Conservation (phyloP, 2,888 invertebrate genomes). For the Heterodera filipjevi region DNA sequence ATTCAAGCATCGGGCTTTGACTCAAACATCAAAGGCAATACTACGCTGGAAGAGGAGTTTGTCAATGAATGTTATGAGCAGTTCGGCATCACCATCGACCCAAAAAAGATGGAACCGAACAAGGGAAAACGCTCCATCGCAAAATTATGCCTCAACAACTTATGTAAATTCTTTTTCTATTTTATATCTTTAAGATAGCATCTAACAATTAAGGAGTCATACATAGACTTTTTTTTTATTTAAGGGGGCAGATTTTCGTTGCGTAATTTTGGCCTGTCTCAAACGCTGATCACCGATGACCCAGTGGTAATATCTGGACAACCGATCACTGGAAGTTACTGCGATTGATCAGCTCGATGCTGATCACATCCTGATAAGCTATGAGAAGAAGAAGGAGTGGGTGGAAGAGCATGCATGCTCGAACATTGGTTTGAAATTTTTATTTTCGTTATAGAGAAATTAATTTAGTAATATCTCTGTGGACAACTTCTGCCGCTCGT, state of each 20-base stretch:
- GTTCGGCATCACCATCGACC: slow-evolving; percentile 22
- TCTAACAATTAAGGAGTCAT: too few relatives aligned
- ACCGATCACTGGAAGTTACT: slow-evolving; percentile 9
- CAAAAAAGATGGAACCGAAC: slow-evolving; percentile 15
- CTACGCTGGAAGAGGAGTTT: neutral
- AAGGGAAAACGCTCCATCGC: slow-evolving; percentile 10
- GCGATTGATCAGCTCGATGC: neutral
- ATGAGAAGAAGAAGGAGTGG: slow-evolving; percentile 21
- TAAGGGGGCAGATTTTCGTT: slow-evolving; percentile 25
- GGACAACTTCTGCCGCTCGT: slow-evolving; percentile 21
- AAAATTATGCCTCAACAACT: slow-evolving; percentile 19
- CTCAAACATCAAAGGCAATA: slow-evolving; percentile 6
- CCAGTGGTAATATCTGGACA: neutral
- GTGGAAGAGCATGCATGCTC: slow-evolving; percentile 21
- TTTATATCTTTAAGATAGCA: neutral
- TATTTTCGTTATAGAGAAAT: neutral
- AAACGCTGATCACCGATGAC: slow-evolving; percentile 3
- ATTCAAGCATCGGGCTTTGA: slow-evolving; percentile 25
- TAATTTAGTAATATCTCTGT: slow-evolving; percentile 9
- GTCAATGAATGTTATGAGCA: slow-evolving; percentile 23
- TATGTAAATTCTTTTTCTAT: neutral
- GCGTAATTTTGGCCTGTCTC: slow-evolving; percentile 13
- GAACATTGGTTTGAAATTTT: neutral
- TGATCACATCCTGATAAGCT: slow-evolving; percentile 9
- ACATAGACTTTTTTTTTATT: too few relatives aligned